Evolutionary conservation across 2,888 invertebrate species (phyloP).

Genomic region (Macrophya alboannulata): DNA sequence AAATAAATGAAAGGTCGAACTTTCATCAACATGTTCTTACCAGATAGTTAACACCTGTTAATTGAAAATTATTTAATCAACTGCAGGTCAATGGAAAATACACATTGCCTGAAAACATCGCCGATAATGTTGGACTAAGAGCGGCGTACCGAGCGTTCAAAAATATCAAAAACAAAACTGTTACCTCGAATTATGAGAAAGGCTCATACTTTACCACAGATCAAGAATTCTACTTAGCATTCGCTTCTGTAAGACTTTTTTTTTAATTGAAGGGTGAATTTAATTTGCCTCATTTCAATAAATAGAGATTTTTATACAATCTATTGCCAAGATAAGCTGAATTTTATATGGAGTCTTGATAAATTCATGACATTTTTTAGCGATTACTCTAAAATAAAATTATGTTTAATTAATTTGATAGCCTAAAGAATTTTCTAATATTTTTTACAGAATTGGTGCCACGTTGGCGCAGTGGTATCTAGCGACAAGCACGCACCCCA

Average conservation of each 20-base stretch:
- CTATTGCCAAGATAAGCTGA: background rate
- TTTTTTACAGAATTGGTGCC: slow-evolving; percentile 41
- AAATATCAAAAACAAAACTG: background rate
- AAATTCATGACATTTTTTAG: background rate
- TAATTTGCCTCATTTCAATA: background rate
- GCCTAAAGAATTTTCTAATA: background rate
- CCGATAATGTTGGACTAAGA: slow-evolving; percentile 46
- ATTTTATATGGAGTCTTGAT: background rate
- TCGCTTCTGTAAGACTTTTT: slow-evolving; percentile 23
- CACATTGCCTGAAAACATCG: slow-evolving; percentile 45
- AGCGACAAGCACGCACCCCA: slow-evolving; percentile 44
- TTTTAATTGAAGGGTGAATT: background rate
- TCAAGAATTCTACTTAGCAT: slow-evolving; percentile 40
- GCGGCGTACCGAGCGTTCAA: slow-evolving; percentile 46
- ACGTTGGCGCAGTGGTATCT: background rate
- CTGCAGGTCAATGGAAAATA: slow-evolving; percentile 24
- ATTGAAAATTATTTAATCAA: slow-evolving; percentile 4
- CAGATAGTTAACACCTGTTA: background rate
- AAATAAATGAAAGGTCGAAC: background rate
- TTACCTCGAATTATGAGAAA: background rate
- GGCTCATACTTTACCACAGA: slow-evolving; percentile 16
- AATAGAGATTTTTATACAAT: background rate
- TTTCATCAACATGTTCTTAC: background rate
- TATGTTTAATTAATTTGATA: background rate
- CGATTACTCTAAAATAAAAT: background rate